phyloP scores from a whole-genome alignment of 2,797 vertebrate genomes.

The Syndactyla subalaris region DNA sequence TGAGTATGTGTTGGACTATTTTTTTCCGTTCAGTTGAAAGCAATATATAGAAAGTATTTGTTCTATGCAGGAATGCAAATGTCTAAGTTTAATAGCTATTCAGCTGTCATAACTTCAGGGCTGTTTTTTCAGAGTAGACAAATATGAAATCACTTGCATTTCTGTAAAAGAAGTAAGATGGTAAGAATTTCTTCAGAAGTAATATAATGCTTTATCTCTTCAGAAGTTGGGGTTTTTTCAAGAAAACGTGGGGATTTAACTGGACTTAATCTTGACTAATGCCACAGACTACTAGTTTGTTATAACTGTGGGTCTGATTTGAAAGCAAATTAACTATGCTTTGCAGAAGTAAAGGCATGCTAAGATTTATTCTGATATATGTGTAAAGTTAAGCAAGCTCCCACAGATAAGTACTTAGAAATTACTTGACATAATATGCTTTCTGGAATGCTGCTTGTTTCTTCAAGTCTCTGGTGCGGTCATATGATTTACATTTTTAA shows the following conservation, averaged over 20 bases:
- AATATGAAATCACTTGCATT: not conserved
- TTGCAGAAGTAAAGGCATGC: not conserved
- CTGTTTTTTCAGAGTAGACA: not conserved
- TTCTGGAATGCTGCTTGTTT: not conserved
- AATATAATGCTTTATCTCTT: not conserved
- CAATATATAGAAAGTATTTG: not conserved
- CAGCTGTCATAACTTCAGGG: not conserved
- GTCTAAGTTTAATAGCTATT: not conserved
- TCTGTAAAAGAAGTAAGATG: not conserved
- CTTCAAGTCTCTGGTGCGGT: not conserved
- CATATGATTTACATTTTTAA: not conserved
- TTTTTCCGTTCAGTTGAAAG: not conserved
- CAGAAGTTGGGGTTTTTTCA: not conserved
- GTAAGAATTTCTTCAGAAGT: not conserved
- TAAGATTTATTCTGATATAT: not conserved
- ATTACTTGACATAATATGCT: not conserved
- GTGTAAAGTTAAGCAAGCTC: not conserved
- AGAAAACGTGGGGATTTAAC: rapidly evolving
- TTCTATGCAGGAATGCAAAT: not conserved
- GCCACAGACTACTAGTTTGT: not conserved
- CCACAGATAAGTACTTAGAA: not conserved
- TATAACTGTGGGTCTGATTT: not conserved
- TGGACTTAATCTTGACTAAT: not conserved
- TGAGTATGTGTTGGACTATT: slow-evolving; percentile 77
- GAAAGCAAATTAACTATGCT: not conserved